phyloP scores from a whole-genome alignment of 2,888 invertebrate genomes.

The Cryptophagus acutangulus region DNA sequence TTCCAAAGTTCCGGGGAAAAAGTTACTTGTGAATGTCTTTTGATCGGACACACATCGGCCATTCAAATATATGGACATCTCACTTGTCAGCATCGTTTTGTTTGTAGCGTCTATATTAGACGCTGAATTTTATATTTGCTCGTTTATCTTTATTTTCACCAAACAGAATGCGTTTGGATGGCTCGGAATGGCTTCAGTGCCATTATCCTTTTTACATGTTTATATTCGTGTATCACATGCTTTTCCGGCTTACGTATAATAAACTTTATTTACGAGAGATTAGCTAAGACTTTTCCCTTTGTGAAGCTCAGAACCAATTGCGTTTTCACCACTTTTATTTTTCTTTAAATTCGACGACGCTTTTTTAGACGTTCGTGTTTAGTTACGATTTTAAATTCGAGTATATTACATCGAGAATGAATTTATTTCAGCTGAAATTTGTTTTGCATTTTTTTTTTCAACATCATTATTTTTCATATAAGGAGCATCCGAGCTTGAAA shows the following conservation, averaged over 20 bases:
- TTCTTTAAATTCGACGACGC: too few species aligned
- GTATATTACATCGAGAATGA: too few species aligned
- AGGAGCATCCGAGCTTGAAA: too few species aligned
- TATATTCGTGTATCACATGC: background rate
- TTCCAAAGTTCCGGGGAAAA: background rate
- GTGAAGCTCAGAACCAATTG: too few species aligned
- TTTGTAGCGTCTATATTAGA: too few species aligned
- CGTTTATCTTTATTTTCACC: background rate
- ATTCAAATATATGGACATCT: background rate
- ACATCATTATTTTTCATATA: too few species aligned
- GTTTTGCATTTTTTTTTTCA: too few species aligned
- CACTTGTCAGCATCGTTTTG: background rate
- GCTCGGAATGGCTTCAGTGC: background rate
- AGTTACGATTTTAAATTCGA: too few species aligned
- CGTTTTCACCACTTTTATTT: slow-evolving; percentile 1
- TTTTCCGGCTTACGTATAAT: background rate
- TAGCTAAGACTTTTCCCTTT: too few species aligned
- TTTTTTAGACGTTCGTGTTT: too few species aligned
- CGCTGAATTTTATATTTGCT: background rate
- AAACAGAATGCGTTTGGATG: background rate
- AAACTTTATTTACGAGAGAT: background rate
- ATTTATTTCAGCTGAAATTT: too few species aligned
- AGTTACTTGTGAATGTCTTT: background rate
- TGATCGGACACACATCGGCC: too few species aligned
- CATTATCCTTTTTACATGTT: slow-evolving; percentile 1